phyloP scores from a whole-genome alignment of 2,797 vertebrate genomes.

The Neostethus bicornis region DNA sequence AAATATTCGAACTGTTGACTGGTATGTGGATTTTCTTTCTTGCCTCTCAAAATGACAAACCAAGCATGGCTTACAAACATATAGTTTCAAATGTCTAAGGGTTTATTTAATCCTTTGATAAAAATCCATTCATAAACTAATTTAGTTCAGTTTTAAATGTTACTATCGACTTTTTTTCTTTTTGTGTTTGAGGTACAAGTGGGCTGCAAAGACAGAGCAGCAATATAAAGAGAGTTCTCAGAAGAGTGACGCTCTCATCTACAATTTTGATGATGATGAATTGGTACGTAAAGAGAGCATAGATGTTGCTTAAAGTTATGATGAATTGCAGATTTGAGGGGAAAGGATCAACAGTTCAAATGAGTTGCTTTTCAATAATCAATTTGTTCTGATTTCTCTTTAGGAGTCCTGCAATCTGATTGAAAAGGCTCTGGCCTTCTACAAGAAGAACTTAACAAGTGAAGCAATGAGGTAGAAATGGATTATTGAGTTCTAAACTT shows the following conservation, averaged over 20 bases:
- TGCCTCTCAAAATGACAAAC: slow-evolving; percentile 27
- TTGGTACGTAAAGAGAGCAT: not conserved
- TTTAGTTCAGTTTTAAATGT: not conserved
- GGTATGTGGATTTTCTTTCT: slow-evolving; percentile 58
- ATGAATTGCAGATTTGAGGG: not conserved
- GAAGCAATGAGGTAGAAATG: too few relatives aligned
- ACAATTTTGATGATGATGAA: not conserved
- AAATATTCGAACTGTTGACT: slow-evolving; percentile 61
- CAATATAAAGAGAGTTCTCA: slow-evolving; percentile 51
- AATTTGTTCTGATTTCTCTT: slow-evolving; percentile 40
- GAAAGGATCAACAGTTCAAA: not conserved
- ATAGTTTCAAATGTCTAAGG: too few relatives aligned
- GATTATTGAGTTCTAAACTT: too few relatives aligned
- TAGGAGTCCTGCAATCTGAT: slow-evolving; percentile 72
- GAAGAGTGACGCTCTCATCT: slow-evolving; percentile 56
- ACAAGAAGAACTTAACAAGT: slow-evolving; percentile 72
- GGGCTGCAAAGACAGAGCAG: slow-evolving; percentile 63
- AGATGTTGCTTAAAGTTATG: not conserved
- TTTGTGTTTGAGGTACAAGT: slow-evolving; percentile 66
- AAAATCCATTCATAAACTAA: too few relatives aligned
- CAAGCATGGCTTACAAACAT: slow-evolving; percentile 59
- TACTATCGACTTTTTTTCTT: not conserved
- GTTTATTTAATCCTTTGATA: too few relatives aligned
- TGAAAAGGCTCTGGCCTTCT: slow-evolving; percentile 76
- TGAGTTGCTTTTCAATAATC: not conserved